A percentile compares a stretch with the other conserved stretches of the same genome.
phyloP scores from a whole-genome alignment of 2,113 vertebrate genomes.

The Speoplatyrhinus poulsoni region DNA sequence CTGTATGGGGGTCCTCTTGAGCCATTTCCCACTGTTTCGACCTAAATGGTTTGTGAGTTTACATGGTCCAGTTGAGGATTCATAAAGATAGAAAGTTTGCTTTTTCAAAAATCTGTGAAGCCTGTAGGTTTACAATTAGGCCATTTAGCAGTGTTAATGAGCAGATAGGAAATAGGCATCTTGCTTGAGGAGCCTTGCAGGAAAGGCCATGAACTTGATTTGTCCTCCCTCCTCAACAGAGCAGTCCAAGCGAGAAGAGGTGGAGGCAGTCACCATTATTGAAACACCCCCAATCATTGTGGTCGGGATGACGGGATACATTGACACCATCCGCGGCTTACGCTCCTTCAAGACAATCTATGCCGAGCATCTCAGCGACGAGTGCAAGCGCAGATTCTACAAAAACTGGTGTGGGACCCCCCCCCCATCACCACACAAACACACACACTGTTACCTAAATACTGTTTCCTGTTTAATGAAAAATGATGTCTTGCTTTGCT shows the following conservation, averaged over 20 bases:
- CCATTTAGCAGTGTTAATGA: too few relatives aligned
- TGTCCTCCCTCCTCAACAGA: slow-evolving; percentile 69
- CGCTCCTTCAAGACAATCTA: slow-evolving; percentile 93
- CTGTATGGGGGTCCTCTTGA: too few relatives aligned
- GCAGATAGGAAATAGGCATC: too few relatives aligned
- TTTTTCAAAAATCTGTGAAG: too few relatives aligned
- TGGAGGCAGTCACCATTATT: slow-evolving; percentile 91
- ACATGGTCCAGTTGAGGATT: too few relatives aligned
- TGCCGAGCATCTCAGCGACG: slow-evolving; percentile 94
- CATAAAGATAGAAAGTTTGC: too few relatives aligned
- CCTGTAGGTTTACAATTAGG: too few relatives aligned
- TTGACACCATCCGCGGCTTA: slow-evolving; percentile 87
- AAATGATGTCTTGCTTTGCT: slow-evolving; percentile 46
- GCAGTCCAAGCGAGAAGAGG: slow-evolving; percentile 94
- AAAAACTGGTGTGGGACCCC: slow-evolving; percentile 86
- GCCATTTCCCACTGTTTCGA: neutral
- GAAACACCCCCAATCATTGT: slow-evolving; percentile 94
- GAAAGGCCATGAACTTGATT: neutral
- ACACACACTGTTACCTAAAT: neutral
- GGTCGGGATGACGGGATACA: slow-evolving; percentile 89
- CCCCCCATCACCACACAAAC: neutral
- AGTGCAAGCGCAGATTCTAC: slow-evolving; percentile 95
- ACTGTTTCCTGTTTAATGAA: neutral
- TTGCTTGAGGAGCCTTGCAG: too few relatives aligned
- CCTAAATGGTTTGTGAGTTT: too few relatives aligned